A percentile compares a stretch with the other conserved stretches of the same genome.
These are phyloP conservation scores for Pogonophryne albipinna DNA, from an alignment of 2,797 vertebrate genomes.

Conservation along the genomic window DNA sequence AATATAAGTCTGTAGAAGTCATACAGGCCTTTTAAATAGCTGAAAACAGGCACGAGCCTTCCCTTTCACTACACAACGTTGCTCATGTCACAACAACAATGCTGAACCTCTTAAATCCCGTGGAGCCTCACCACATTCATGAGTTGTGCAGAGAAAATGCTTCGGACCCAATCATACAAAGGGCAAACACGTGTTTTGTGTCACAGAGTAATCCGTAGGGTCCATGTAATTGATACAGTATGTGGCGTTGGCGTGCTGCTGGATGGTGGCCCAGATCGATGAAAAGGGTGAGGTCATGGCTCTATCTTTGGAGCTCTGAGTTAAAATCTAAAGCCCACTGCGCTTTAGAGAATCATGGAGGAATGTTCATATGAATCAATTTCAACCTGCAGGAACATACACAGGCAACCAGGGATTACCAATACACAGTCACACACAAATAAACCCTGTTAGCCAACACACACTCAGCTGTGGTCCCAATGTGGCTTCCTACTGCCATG, in stretches of 20 bases:
- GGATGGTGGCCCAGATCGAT: conserved; percentile 65
- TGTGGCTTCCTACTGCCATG: conserved; percentile 26
- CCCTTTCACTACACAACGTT: conserved; percentile 15
- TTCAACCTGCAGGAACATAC: conserved; percentile 27
- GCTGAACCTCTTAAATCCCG: conserved; percentile 24
- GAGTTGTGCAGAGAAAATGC: conserved; percentile 31
- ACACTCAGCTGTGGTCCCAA: conserved; percentile 29
- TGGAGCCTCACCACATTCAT: neutral
- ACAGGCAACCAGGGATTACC: conserved; percentile 16
- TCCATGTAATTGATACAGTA: conserved; percentile 70
- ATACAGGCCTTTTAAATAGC: conserved; percentile 7
- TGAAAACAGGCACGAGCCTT: conserved; percentile 14
- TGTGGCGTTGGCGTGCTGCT: conserved; percentile 63
- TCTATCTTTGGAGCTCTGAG: conserved; percentile 65
- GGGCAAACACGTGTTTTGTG: conserved; percentile 73
- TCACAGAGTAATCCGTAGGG: conserved; percentile 63
- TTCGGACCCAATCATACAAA: conserved; percentile 34
- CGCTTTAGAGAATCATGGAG: conserved; percentile 32
- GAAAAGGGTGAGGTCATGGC: conserved; percentile 65
- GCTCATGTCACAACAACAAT: conserved; percentile 30
- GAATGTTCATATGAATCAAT: conserved; percentile 46
- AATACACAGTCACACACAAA: conserved; percentile 27
- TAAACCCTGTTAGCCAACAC: conserved; percentile 30
- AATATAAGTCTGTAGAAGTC: conserved; percentile 12
- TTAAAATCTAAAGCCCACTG: conserved; percentile 43